These are phyloP conservation scores for Pangasianodon gigas DNA, from an alignment of 2,113 vertebrate genomes.

Conservation along the genomic window DNA sequence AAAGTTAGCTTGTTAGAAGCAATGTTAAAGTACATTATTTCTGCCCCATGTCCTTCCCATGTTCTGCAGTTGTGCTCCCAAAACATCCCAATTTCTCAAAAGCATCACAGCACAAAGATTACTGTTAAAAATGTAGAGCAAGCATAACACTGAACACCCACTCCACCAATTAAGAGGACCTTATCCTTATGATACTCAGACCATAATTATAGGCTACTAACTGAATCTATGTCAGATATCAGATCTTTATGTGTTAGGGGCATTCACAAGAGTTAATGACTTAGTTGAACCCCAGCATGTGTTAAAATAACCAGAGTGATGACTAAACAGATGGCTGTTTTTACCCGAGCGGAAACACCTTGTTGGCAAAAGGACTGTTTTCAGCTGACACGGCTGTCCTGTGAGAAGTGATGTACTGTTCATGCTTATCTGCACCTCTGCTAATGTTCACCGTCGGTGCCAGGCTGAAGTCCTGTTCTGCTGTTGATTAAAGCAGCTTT, in stretches of 20 bases:
- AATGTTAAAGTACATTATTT: neutral
- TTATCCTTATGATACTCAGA: neutral
- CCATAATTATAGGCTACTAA: neutral
- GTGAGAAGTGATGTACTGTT: slow-evolving; percentile 8
- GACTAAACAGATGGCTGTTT: slow-evolving; percentile 6
- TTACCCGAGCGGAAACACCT: slow-evolving; percentile 14
- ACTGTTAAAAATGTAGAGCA: neutral
- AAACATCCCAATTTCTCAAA: neutral
- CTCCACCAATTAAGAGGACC: neutral
- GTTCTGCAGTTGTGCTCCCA: neutral
- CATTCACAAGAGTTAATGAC: neutral
- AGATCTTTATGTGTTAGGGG: neutral
- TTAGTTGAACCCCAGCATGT: neutral
- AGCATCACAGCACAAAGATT: neutral
- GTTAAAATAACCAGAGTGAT: slow-evolving; percentile 19
- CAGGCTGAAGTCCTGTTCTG: neutral
- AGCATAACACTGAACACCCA: neutral
- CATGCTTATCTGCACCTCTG: neutral
- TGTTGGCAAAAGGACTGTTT: neutral
- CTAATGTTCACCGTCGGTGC: neutral
- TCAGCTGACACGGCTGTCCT: slow-evolving; percentile 10
- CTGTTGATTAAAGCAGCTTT: neutral
- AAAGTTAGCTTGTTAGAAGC: too few relatives aligned
- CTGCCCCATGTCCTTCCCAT: neutral
- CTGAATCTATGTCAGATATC: neutral